Conservation (phyloP, 2,888 invertebrate genomes). For the Cephus nigrinus region DNA sequence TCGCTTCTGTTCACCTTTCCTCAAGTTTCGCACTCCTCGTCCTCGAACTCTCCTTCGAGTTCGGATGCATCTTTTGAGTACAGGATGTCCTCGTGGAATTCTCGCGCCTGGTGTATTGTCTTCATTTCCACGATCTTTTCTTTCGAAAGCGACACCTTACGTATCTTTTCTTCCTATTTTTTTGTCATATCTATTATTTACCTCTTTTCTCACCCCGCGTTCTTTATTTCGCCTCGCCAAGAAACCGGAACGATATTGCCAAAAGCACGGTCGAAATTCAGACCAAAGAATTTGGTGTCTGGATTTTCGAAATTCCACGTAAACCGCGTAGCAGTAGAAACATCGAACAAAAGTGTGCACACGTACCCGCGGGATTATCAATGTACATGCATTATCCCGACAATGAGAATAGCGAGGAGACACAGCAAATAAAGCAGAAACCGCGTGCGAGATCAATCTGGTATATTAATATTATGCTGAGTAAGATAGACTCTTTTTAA, state of each 20-base stretch:
- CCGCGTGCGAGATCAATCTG: neutral
- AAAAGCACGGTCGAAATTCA: neutral
- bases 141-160: neutral
- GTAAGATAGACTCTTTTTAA: neutral
- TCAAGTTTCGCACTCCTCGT: neutral
- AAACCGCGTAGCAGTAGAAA: neutral
- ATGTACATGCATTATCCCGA: neutral
- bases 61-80: neutral
- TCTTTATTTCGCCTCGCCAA: neutral
- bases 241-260: neutral
- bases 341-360: neutral
- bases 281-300: neutral
- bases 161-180: neutral
- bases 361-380: neutral
- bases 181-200: neutral
- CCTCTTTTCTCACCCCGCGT: neutral
- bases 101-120: neutral
- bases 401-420: neutral
- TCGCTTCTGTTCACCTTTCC: neutral
- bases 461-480: neutral
- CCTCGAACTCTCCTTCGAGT: neutral
- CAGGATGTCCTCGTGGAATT: neutral
- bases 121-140: neutral
- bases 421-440: neutral
- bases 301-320: neutral